Evolutionary conservation across 2,113 vertebrate species (phyloP), one percentile per base, ranked within the genome.

Genomic region (Seriola aureovittata): DNA sequence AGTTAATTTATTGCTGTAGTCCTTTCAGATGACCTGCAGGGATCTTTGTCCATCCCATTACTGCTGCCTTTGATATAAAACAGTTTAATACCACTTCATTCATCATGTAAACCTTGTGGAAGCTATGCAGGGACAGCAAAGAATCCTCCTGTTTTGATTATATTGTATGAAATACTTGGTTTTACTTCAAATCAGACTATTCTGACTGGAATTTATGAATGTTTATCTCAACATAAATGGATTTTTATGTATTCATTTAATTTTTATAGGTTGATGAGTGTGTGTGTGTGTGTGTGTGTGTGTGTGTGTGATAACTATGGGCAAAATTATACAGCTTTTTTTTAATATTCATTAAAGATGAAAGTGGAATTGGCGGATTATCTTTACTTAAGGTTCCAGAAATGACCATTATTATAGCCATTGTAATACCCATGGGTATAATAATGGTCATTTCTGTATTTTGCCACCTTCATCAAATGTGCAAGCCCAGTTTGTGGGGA

Each of bases 61-160:
- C 16, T 44, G n/a, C 29, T 54, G 38, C 36, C 67, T 76, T 69
- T 81, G 46, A 68, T 72, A 68, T 75, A 57, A 72, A 62, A 40
- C 59, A 36, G 29, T 65, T 71, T 64, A 70, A 57, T 46, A 55
- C 25, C 34, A 75, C 21, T 80, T 52, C 40, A 44, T 54, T 78
- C 52, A 66, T 55, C 81, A 83, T 8, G 29, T 67, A 40, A 13
- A 66, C 60, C 25, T 72, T 8, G 17, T 68, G 29, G 57, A 59
- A 62, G 19, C 12, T 5, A 21, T 38, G 29, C 21, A 13, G 38
- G 9, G 19, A 4, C 4, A 32, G 13, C 21, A 55, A 21, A 11
- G 7, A n/a, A 23, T 11, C n/a, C 54, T 55, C 21, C 54, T 5
- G 10, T 5, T 54, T 21, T n/a, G 52, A 54, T 23, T 29, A 29